Evolutionary conservation across 2,113 vertebrate genomes (phyloP), one percentile per base, ranked within the genome.

Genomic region (Brevimyrus niger): DNA sequence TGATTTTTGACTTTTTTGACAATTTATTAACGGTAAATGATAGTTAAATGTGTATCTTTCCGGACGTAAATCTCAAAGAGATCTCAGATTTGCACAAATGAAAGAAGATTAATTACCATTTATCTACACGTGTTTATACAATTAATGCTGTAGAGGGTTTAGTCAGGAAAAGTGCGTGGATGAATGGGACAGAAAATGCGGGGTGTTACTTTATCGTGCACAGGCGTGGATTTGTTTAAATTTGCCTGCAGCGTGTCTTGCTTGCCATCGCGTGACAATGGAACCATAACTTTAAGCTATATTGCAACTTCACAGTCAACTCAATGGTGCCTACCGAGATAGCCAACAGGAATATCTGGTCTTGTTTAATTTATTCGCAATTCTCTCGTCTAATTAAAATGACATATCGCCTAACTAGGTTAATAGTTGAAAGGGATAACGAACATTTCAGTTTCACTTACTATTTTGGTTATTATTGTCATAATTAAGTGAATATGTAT

Each of bases 321-420:
- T 96, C 94, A 96, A 94, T 96, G 96, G 94, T 94, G 27, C 50
- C 17, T 87, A 95, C 96, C 96, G 95, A 65, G 46, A 73, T 86
- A 69, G n/a, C 61, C 13, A 96, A 96, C 96, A 96, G 95, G 96
- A 96, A 96, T 96, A 96, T 96, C 96, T 94, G 94, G 96, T 96
- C 96, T 93, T 91, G 35, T 92, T 93, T 89, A 23, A 61, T 84
- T 84, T 76, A 90, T 95, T 94, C 94, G 94, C 95, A 94, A 93
- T 94, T 93, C 94, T 94, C 95, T 23, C 92, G 5, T 92, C 92
- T 95, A 96, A 94, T 94, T 93, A 51, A 94, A 95, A 96, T 92
- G 53, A 90, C 93, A 55, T 55, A 55, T 21, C 53, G 17, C 94
- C 93, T 93, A 94, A 94, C 61, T 31, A 69, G 10, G n/a, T 94